Evolutionary conservation across 2,113 vertebrate genomes (phyloP), one percentile per base, ranked within the genome.

Genomic region (Callipepla californica): DNA sequence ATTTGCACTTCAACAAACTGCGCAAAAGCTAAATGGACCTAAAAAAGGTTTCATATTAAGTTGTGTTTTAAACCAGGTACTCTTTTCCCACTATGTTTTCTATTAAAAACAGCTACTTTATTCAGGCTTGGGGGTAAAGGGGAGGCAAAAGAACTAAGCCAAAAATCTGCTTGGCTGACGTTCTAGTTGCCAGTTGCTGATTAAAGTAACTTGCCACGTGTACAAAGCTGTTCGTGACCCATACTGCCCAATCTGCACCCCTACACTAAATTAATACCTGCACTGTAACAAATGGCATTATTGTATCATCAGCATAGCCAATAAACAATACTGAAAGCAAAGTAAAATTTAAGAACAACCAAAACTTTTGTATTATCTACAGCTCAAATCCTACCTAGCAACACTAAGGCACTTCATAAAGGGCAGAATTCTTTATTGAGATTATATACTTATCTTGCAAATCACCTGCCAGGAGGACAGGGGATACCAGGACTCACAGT

Each of bases 111-210:
- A 8, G 22, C 2, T 13, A 4, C 69, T 75, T 85, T 69, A 9
- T 86, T 86, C n/a, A n/a, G 22, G n/a, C 7, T 59, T 79, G 1
- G 11, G 4, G 15, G 6, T 4, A 1, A 5, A 6, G 2, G 3
- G 6, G 6, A 79, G 38, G 28, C 20, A 42, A 58, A 84, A 40
- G 6, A 74, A 7, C 28, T 74, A 30, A 69, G 47, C 47, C 32
- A 80, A 70, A 90, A 83, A 30, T 62, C 42, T 50, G 45, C 25
- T 58, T 80, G 19, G 20, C n/a, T 77, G 38, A 55, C 21, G 19
- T 57, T 74, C n/a, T 63, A 25, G 5, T 50, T 68, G 22, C 38
- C 34, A 47, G 28, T 21, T 86, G 6, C n/a, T 48, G 26, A 34
- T 23, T 40, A 32, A 34, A 20, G 22, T 42, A 28, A 19, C 7